Base-by-base conservation (phyloP, 2,113 vertebrate genomes). In the Sylvia atricapilla region DNA sequence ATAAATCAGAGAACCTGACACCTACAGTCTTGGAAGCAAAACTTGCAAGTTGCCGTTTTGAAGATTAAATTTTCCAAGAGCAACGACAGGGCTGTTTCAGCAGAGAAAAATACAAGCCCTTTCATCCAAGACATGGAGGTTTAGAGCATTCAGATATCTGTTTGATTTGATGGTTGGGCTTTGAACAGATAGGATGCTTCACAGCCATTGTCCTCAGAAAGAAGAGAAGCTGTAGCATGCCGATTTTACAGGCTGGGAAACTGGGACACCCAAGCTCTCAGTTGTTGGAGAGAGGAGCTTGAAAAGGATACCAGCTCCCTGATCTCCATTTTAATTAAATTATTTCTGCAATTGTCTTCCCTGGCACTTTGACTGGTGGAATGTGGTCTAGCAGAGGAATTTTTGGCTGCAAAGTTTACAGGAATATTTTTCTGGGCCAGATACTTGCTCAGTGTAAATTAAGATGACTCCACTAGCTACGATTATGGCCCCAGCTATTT, bases 321-420 rank as follows among this genome's bases (percentile, higher is more conserved):
- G 81, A 93, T 91, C 62, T 85, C 74, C 72, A 79, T 90, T 96
- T 94, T 91, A 95, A 96, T 97, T 94, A 89, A 95, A 96, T 94
- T 90, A 41, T 88, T 95, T 95, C 80, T 92, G 33, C 76, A 81
- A 2, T 96, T 95, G 94, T 96, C 93, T 93, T 96, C 44, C 15
- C 79, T 89, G 85, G 85, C 84, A 94, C 44, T 95, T 93, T 79
- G 70, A 84, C 83, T 89, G 78, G 83, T 87, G 81, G 77, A 96
- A 94, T 93, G 56, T 74, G 39, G 90, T 90, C 83, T 92, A 94
- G 90, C 23, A 0, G 69, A 91, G n/a, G 83, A 90, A 95, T 84
- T 93, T 94, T 93, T 96, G 94, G 88, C 88, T 96, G 68, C 67
- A 85, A 3, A 78, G 22, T 88, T 77, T 87, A 88, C 79, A 94